Percentiles rank a stretch among this genome's conserved stretches.
phyloP scores from a whole-genome alignment of 1,140 invertebrate species.

The Sitophilus oryzae region DNA sequence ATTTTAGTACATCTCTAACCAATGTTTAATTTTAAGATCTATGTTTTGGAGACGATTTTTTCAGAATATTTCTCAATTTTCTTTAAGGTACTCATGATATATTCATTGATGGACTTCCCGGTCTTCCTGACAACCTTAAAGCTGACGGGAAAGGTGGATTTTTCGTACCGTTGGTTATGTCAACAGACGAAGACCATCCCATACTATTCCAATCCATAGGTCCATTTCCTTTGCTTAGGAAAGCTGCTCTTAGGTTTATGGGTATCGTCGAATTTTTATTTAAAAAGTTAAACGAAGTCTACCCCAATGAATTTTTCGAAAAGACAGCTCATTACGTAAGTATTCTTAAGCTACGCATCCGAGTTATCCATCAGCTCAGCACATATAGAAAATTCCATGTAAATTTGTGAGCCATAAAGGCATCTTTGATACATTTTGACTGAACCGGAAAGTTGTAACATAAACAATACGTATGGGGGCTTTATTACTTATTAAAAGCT shows the following conservation, averaged over 20 bases:
- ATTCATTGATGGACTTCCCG: constrained; percentile 73
- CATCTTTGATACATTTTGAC: neutral
- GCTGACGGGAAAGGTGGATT: constrained; percentile 60
- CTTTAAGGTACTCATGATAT: constrained; percentile 52
- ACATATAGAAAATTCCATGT: no score
- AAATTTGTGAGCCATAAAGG: no score
- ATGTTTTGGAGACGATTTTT: no score
- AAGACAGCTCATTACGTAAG: constrained; percentile 50
- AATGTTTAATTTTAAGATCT: no score
- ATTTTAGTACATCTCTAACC: no score
- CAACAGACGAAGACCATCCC: constrained; percentile 50
- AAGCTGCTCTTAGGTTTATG: constrained; percentile 52
- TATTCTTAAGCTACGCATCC: no score
- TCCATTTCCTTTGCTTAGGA: constrained; percentile 55
- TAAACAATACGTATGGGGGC: no score
- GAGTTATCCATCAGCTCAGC: no score
- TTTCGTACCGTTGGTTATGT: constrained; percentile 54
- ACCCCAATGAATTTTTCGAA: constrained; percentile 54
- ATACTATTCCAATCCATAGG: constrained; percentile 46
- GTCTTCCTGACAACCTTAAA: constrained; percentile 74
- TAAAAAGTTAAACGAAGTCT: constrained; percentile 50
- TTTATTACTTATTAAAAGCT: no score
- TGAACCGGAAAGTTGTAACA: no score
- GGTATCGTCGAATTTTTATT: constrained; percentile 54
- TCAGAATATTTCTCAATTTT: no score